These are phyloP conservation scores for Lepidochitona cinerea DNA, from an alignment of 2,888 invertebrate species.

Conservation along the genomic window DNA sequence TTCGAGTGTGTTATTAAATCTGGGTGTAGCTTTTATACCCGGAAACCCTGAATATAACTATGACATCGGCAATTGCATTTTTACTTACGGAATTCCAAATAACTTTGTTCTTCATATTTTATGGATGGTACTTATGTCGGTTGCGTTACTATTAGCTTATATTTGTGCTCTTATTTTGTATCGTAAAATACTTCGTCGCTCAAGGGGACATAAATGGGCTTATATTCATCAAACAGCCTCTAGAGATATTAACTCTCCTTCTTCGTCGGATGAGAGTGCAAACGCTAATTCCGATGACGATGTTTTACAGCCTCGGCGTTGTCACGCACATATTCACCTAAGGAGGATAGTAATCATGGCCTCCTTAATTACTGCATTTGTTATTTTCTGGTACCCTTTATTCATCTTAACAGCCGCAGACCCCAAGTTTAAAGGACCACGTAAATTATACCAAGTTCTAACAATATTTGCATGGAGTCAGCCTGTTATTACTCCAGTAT, in stretches of 20 bases:
- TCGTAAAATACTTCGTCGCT: conserved; percentile 71
- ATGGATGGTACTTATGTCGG: conserved; percentile 90
- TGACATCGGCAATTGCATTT: conserved; percentile 86
- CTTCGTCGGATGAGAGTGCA: neutral
- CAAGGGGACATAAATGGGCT: conserved; percentile 47
- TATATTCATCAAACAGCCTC: conserved; percentile 48
- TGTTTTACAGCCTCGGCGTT: neutral
- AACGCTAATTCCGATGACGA: neutral
- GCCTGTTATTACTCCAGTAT: conserved; percentile 65
- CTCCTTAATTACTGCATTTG: conserved; percentile 74
- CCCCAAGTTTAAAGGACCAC: conserved; percentile 55
- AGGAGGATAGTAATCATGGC: conserved; percentile 50
- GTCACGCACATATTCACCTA: conserved; percentile 43
- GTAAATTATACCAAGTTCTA: conserved; percentile 64
- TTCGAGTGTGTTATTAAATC: conserved; percentile 89
- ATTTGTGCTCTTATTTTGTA: conserved; percentile 86
- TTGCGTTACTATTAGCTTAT: conserved; percentile 86
- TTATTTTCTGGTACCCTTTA: conserved; percentile 91
- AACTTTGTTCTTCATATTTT: conserved; percentile 92
- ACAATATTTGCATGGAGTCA: conserved; percentile 68
- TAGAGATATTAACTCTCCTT: conserved; percentile 18
- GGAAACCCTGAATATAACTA: conserved; percentile 72
- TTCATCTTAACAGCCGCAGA: conserved; percentile 84
- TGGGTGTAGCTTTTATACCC: conserved; percentile 76
- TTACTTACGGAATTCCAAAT: conserved; percentile 88